phyloP scores from a whole-genome alignment of 2,888 invertebrate genomes.

The Acronicta alni region DNA sequence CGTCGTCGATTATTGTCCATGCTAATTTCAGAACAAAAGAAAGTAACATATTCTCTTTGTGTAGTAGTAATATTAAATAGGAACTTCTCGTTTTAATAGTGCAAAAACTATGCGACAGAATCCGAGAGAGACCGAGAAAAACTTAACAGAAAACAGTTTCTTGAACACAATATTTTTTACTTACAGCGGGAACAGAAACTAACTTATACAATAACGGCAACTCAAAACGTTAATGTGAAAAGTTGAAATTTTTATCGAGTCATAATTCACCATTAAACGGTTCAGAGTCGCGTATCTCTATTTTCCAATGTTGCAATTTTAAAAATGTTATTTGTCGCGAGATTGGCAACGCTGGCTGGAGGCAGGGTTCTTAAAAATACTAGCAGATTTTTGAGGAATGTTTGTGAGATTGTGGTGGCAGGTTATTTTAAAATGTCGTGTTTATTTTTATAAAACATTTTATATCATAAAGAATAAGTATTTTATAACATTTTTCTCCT shows the following conservation, averaged over 20 bases:
- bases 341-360: constrained; percentile 45
- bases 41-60: constrained; percentile 8
- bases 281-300: constrained; percentile 57
- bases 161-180: constrained; percentile 50
- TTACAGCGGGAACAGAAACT: constrained; percentile 27
- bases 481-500: too few relatives aligned
- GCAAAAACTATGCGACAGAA: constrained; percentile 14
- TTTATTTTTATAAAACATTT: too few relatives aligned
- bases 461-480: too few relatives aligned
- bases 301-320: constrained; percentile 62
- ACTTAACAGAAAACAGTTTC: constrained; percentile 6
- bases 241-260: constrained; percentile 57
- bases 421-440: constrained; percentile 35
- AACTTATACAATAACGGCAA: constrained; percentile 54
- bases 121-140: constrained; percentile 20
- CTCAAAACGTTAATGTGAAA: constrained; percentile 52
- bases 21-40: constrained; percentile 17
- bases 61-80: too few relatives aligned
- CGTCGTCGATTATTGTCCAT: constrained; percentile 7
- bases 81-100: too few relatives aligned
- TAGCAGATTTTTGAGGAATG: constrained; percentile 24
- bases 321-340: constrained; percentile 62
- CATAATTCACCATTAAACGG: constrained; percentile 60
- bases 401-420: constrained; percentile 23
- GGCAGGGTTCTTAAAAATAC: constrained; percentile 41